Evolutionary conservation across 1,140 invertebrate genomes (phyloP), one percentile per base, ranked within the genome.

Genomic region (Panonychus citri): DNA sequence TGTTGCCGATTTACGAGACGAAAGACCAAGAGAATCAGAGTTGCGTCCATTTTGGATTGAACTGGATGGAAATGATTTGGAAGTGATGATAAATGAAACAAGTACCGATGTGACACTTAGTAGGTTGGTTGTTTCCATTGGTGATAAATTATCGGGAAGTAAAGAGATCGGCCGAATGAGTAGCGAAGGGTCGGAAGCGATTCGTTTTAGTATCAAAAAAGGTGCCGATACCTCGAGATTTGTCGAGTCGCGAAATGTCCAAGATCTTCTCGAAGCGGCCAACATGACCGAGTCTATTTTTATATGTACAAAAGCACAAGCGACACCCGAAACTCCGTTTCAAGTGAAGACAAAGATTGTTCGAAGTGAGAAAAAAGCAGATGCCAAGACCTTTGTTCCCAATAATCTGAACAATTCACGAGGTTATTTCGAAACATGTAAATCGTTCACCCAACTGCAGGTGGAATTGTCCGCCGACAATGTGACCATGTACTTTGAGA

Each of bases 231-330:
- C 42, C 19, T 30, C 55, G 21, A 28, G 19, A 5, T 17, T 21
- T 3, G 13, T 26, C 17, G 26, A 40, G 5, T 26, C 40, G 15
- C 25, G 25, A 13, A 39, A 56, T 12, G 24, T n/a, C 12, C 21
- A 27, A 7, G 27, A 7, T 12, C 13, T 19, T 8, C 30, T 58
- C 4, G 15, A 30, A 19, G 42, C 58, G 15, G 40, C 52, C 13
- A 28, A 26, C 24, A 61, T 61, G 59, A 13, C 55, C 1, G 59
- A 61, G 12, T 61, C 58, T 21, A 61, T 61, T 30, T 60, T 59
- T 21, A 53, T 59, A 19, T 25, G 52, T n/a, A 21, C 24, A 12
- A 24, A 40, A n/a, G 28, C 42, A 17, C 25, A 37, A 21, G 15
- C 43, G 12, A 13, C 26, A 54, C 25, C 5, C 17, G 13, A 48